Base-by-base conservation (phyloP, 2,888 invertebrate genomes). In the Megalurothrips usitatus region DNA sequence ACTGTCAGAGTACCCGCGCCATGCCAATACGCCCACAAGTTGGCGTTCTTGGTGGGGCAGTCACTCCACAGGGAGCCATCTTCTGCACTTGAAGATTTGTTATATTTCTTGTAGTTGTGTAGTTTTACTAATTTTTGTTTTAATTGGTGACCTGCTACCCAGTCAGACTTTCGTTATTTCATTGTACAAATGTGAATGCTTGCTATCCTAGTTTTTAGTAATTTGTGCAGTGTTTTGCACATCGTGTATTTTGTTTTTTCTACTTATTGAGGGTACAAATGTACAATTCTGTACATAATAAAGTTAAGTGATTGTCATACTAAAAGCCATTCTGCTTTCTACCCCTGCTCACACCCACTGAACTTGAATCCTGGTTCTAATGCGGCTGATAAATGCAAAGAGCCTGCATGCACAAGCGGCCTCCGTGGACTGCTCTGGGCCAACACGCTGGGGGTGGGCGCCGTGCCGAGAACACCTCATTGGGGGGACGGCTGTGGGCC, bases 11-110 rank as follows among this genome's bases (percentile, higher is more conserved):
- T 98, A 6, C 98, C 98, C 0, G 94, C 97, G 0, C 96, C 96
- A 0, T 96, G 96, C 86, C 97, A 97, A 86, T 97, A 97, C 86
- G 97, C 98, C 0, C 97, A 98, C 86, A 98, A 97, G 86, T 87
- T 98, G 83, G 97, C 98, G 0, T 97, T 95, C 87, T 88, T 97
- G 9, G 93, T 95, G 0, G 94, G 94, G 0, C 96, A 97, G 86
- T 91, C 91, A 12, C 89, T 97, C 11, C 95, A 96, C 85, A 88
- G 88, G 48, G 86, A 89, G 26, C 94, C 94, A 0, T 89, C 91
- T 79, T 87, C 89, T 68, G 88, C 89, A 0, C 87, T 95, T 28
- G 90, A 89, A 79, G 91, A 90, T 28, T 88, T 92, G 0, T 87
- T 94, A 0, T 94, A 93, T 85, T 95, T 92, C 86, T 88, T 94